Base-by-base conservation (phyloP, 2,113 vertebrate species). In the Hypocryptadius cinnamomeus region DNA sequence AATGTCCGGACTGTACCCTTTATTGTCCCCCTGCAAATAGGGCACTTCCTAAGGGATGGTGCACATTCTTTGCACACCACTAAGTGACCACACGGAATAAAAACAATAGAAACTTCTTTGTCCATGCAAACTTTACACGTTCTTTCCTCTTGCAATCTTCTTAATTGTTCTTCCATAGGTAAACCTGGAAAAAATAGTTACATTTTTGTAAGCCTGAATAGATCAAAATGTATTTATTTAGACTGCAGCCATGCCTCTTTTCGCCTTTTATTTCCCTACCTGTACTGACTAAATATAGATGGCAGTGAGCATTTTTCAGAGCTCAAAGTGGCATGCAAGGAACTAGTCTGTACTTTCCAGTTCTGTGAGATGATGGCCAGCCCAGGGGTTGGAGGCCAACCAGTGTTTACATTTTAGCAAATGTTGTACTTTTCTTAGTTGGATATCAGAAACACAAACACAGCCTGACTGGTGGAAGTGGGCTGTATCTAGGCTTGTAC, bases 121-220 rank as follows among this genome's bases (percentile, higher is more conserved):
- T 98, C 98, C 98, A 98, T 98, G 95, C 98, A 98, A 85, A 98
- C 98, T 98, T 98, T 98, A 94, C 98, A 98, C 3, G 98, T 98
- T 94, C 98, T 92, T 93, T 98, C 98, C 71, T 98, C 98, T 44
- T 98, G 98, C 69, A 98, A 5, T 77, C 98, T 97, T 90, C 98
- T 97, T 85, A 98, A 65, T 23, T 98, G 98, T 69, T 98, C 98
- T 94, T 98, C 98, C 97, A 98, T 95, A 24, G 98, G 97, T 50
- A 98, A 93, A 89, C 98, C 98, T 98, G 76, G 28, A 89, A 91
- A 82, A 72, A 84, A 13, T 5, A 91, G 35, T 33, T 63, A 42
- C 39, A 13, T 33, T 85, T 80, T 68, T 30, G 81, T 60, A 72
- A 63, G 24, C 28, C 31, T 54, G 28, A 39, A n/a, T 50, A 68